These are phyloP conservation scores for Helicoverpa armigera DNA, from an alignment of 1,140 invertebrate genomes.

Conservation along the genomic window DNA sequence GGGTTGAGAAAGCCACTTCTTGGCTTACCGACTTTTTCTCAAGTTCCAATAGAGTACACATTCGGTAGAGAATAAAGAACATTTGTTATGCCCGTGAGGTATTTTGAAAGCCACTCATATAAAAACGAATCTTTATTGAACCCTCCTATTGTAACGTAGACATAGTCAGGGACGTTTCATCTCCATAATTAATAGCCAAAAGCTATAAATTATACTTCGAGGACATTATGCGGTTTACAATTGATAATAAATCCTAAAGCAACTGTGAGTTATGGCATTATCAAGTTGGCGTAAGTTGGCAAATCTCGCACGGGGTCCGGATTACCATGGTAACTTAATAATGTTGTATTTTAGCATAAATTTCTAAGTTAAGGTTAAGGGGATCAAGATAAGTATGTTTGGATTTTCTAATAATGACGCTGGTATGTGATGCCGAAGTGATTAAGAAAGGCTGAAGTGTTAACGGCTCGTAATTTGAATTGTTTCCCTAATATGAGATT, in stretches of 20 bases:
- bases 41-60: constrained; percentile 19
- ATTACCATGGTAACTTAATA: constrained; percentile 29
- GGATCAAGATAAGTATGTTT: constrained; percentile 33
- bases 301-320: neutral
- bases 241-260: constrained; percentile 30
- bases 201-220: constrained; percentile 29
- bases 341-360: neutral
- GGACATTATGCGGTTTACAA: constrained; percentile 37
- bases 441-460: constrained; percentile 3
- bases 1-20: constrained; percentile 59
- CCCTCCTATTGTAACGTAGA: neutral
- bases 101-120: constrained; percentile 12
- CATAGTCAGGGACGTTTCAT: neutral
- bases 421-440: constrained; percentile 16
- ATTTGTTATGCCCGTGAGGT: constrained; percentile 20
- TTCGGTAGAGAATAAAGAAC: constrained; percentile 22
- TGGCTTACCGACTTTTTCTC: constrained; percentile 43
- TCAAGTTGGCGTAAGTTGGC: constrained; percentile 19
- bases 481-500: constrained; percentile 1
- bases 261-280: constrained; percentile 35
- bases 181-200: constrained; percentile 27
- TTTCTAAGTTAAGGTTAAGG: neutral
- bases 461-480: neutral
- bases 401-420: constrained; percentile 37
- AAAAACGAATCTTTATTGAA: constrained; percentile 27